Conservation (phyloP, 2,113 vertebrate species). For the Bubalus kerabau region DNA sequence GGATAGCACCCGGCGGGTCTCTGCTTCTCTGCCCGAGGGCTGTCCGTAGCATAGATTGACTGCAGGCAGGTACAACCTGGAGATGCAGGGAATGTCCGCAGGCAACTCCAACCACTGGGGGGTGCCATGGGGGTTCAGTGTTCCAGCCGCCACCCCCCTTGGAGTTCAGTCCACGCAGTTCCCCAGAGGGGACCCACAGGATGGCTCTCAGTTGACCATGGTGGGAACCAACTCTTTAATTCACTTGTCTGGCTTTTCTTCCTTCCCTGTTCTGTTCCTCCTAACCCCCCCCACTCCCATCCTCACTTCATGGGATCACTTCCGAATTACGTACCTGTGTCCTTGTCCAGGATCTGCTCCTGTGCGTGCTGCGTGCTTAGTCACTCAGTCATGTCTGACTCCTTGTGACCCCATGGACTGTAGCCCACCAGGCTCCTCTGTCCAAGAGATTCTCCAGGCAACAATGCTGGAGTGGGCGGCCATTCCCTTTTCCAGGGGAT, state of each 20-base stretch:
- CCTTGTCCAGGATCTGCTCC: not conserved
- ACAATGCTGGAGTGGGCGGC: not conserved
- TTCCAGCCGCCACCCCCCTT: not conserved
- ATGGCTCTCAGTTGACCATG: not conserved
- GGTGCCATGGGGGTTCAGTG: not conserved
- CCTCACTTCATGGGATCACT: not conserved
- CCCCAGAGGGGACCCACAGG: not conserved
- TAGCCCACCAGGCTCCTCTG: not conserved
- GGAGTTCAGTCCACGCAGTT: not conserved
- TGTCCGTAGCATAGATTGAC: not conserved
- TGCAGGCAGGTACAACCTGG: not conserved
- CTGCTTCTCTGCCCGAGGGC: not conserved
- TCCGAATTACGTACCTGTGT: not conserved
- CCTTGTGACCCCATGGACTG: not conserved
- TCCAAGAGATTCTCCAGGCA: not conserved
- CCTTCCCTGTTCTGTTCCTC: not conserved
- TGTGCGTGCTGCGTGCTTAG: not conserved
- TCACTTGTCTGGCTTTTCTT: not conserved
- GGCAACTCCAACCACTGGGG: not conserved
- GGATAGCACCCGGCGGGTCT: rapidly evolving
- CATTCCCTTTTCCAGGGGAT: not conserved
- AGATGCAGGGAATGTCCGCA: not conserved
- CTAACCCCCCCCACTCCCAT: too few relatives aligned
- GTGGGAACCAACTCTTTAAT: not conserved
- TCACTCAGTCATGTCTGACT: not conserved